Percentiles rank a stretch among this genome's conserved stretches.
phyloP scores from a whole-genome alignment of 2,797 vertebrate species.

The Choloepus didactylus region DNA sequence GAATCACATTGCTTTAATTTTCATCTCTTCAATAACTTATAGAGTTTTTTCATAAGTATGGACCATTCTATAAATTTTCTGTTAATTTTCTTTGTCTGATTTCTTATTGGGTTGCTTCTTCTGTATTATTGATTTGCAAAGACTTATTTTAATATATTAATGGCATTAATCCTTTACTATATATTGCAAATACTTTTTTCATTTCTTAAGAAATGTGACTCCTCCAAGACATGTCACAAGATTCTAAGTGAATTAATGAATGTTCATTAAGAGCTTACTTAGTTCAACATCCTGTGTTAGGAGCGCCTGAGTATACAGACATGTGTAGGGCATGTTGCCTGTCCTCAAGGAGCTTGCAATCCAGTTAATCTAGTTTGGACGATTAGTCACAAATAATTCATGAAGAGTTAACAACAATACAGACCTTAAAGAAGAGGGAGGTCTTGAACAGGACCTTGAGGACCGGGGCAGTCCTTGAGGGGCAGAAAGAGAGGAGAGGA shows the following conservation, averaged over 20 bases:
- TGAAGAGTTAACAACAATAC: neutral
- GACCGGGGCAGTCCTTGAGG: neutral
- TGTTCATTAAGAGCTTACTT: neutral
- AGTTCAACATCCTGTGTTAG: neutral
- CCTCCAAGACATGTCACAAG: neutral
- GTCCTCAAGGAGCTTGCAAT: neutral
- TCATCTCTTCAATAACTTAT: neutral
- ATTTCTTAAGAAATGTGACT: slow-evolving; percentile 21
- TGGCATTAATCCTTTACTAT: neutral
- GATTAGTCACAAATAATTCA: neutral
- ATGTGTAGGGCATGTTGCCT: neutral
- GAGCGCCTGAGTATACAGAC: neutral
- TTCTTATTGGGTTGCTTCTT: neutral
- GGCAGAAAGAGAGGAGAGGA: neutral
- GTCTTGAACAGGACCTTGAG: neutral
- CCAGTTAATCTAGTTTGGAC: neutral
- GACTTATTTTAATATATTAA: neutral
- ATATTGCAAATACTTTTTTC: neutral
- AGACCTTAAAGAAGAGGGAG: neutral
- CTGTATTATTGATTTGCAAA: slow-evolving; percentile 4
- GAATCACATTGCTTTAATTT: neutral
- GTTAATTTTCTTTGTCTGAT: neutral
- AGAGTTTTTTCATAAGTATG: neutral
- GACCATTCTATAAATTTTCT: neutral
- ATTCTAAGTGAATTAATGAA: neutral